phyloP scores from a whole-genome alignment of 2,888 invertebrate genomes.

The Scrobipalpa atriplicella region DNA sequence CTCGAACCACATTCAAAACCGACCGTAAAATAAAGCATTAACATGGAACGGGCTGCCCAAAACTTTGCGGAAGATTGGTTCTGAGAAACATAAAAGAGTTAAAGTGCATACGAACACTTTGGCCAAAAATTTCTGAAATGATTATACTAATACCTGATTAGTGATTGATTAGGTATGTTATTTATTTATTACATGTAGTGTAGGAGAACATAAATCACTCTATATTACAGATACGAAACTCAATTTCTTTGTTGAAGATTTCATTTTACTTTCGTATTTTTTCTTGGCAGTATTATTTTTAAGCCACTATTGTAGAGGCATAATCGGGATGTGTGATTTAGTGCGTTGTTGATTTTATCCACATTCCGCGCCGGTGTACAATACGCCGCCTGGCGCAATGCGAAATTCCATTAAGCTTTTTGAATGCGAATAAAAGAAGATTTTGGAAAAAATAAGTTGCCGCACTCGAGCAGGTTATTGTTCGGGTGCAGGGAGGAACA shows the following conservation, averaged over 20 bases:
- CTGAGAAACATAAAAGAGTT: neutral
- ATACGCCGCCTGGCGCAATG: slow-evolving; percentile 72
- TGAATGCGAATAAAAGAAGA: slow-evolving; percentile 73
- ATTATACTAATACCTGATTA: too few species aligned
- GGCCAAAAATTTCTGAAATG: too few species aligned
- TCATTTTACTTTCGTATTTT: slow-evolving; percentile 43
- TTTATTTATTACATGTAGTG: too few species aligned
- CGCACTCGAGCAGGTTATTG: slow-evolving; percentile 75
- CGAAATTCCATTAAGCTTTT: slow-evolving; percentile 79
- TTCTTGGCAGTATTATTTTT: slow-evolving; percentile 56
- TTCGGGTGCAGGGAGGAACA: slow-evolving; percentile 68
- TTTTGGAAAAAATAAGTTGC: slow-evolving; percentile 68
- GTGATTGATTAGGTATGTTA: too few species aligned
- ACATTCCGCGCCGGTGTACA: slow-evolving; percentile 76
- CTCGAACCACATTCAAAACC: slow-evolving; percentile 9
- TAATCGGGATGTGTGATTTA: slow-evolving; percentile 77
- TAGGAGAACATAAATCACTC: too few species aligned
- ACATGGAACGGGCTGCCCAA: neutral
- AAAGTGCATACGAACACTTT: neutral
- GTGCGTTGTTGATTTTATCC: slow-evolving; percentile 81
- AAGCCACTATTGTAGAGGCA: slow-evolving; percentile 54
- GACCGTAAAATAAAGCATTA: slow-evolving; percentile 5
- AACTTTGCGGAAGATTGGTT: neutral
- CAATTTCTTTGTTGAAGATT: slow-evolving; percentile 46
- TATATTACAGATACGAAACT: too few species aligned